Evolutionary conservation across 2,888 invertebrate species (phyloP).

Genomic region (Pachydiplax longipennis): DNA sequence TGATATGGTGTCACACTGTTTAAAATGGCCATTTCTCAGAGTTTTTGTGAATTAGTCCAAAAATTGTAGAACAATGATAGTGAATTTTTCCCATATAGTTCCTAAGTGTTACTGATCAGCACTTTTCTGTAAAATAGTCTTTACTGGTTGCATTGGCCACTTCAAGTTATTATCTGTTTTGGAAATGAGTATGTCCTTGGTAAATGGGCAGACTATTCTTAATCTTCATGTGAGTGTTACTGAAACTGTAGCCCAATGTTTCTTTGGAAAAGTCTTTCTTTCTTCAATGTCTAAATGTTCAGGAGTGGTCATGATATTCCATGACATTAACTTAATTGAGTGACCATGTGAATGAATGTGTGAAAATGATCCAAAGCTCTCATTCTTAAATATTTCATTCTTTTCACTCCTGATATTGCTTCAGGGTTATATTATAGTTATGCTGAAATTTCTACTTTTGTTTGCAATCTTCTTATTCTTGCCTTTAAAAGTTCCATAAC

Average conservation of each 20-base stretch:
- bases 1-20: not conserved
- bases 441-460: not conserved
- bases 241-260: not conserved
- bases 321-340: not conserved
- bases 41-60: not conserved
- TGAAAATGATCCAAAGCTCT: not conserved
- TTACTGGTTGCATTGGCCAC: not conserved
- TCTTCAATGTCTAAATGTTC: not conserved
- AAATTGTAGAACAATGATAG: not conserved
- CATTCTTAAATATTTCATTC: not conserved
- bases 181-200: not conserved
- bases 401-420: not conserved
- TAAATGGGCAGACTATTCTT: not conserved
- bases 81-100: not conserved
- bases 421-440: not conserved
- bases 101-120: slow-evolving; percentile 13
- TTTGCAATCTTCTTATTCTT: not conserved
- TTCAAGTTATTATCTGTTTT: not conserved
- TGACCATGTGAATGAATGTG: not conserved
- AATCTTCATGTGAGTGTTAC: not conserved
- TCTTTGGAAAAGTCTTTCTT: not conserved
- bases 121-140: not conserved
- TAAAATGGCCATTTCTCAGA: not conserved
- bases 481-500: not conserved
- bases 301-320: not conserved